Conservation (phyloP, 2,797 vertebrate genomes). For the Rachycentron canadum region DNA sequence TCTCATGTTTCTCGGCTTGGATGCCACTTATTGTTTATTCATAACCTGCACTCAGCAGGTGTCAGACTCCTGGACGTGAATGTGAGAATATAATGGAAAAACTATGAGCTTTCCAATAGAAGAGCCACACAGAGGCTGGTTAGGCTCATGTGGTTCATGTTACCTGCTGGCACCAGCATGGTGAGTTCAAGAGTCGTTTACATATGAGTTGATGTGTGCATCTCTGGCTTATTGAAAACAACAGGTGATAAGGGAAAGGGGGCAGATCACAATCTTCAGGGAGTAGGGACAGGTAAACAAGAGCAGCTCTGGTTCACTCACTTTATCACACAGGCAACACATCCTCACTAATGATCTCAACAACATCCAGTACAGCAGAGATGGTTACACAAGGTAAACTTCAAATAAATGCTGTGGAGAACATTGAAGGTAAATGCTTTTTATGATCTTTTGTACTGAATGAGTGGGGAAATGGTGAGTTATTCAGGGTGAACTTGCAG, state of each 20-base stretch:
- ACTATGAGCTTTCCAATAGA: slow-evolving; percentile 7
- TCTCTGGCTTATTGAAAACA: slow-evolving; percentile 13
- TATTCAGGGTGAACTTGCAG: neutral
- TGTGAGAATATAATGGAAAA: slow-evolving; percentile 9
- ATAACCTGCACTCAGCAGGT: slow-evolving; percentile 54
- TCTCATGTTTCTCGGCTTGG: slow-evolving; percentile 65
- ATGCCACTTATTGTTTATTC: slow-evolving; percentile 70
- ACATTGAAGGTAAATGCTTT: slow-evolving; percentile 70
- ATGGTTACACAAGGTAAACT: slow-evolving; percentile 77
- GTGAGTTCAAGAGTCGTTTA: slow-evolving; percentile 17
- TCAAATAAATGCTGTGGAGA: slow-evolving; percentile 55
- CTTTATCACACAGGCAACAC: neutral
- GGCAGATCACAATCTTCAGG: slow-evolving; percentile 56
- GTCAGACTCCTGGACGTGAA: slow-evolving; percentile 34
- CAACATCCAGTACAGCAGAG: slow-evolving; percentile 62
- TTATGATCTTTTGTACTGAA: neutral
- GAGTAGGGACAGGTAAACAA: slow-evolving; percentile 54
- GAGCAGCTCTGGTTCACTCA: slow-evolving; percentile 9
- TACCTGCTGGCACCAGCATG: slow-evolving; percentile 28
- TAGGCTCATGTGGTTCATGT: slow-evolving; percentile 29
- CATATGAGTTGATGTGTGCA: slow-evolving; percentile 3
- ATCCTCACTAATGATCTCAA: slow-evolving; percentile 58
- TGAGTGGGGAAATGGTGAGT: neutral
- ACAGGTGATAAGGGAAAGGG: slow-evolving; percentile 24
- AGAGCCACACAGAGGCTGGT: neutral